These are phyloP conservation scores for Semaprochilodus insignis DNA, from an alignment of 2,797 vertebrate species.

Conservation along the genomic window DNA sequence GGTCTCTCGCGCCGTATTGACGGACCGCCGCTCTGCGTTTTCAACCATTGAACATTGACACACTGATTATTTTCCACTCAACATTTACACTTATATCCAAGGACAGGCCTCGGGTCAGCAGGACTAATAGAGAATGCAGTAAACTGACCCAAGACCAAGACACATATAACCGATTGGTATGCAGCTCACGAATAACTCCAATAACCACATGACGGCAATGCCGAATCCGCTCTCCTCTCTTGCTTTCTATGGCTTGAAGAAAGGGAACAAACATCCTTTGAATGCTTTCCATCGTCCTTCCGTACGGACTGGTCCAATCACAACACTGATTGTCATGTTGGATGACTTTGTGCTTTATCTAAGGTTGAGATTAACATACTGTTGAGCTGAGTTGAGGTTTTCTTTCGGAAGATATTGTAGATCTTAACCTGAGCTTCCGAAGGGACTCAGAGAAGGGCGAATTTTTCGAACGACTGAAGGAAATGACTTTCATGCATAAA, in stretches of 20 bases:
- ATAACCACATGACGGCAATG: background rate
- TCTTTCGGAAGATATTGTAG: conserved; percentile 43
- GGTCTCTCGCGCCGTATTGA: background rate
- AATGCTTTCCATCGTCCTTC: background rate
- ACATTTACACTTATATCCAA: conserved; percentile 41
- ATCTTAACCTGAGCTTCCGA: conserved; percentile 70
- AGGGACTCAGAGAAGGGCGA: conserved; percentile 69
- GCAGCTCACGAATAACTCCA: conserved; percentile 10
- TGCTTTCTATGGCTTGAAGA: conserved; percentile 51
- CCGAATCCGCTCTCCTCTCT: conserved; percentile 20
- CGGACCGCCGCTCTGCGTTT: conserved; percentile 1
- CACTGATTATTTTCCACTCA: conserved; percentile 54
- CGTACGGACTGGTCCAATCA: conserved; percentile 38
- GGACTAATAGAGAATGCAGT: conserved; percentile 3
- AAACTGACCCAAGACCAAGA: conserved; percentile 21
- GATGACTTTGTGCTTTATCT: conserved; percentile 80
- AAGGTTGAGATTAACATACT: conserved; percentile 68
- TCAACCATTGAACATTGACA: conserved; percentile 46
- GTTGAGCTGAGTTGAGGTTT: conserved; percentile 61
- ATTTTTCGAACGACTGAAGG: conserved; percentile 77
- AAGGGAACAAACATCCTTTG: conserved; percentile 29
- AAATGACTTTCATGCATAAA: conserved; percentile 82
- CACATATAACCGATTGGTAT: conserved; percentile 11
- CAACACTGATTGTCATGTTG: conserved; percentile 81
- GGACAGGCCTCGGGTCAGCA: conserved; percentile 20